A percentile compares a stretch with the other conserved stretches of the same genome.
Evolutionary conservation across 2,113 vertebrate genomes (phyloP).

Genomic region (Poeciliopsis occidentalis): DNA sequence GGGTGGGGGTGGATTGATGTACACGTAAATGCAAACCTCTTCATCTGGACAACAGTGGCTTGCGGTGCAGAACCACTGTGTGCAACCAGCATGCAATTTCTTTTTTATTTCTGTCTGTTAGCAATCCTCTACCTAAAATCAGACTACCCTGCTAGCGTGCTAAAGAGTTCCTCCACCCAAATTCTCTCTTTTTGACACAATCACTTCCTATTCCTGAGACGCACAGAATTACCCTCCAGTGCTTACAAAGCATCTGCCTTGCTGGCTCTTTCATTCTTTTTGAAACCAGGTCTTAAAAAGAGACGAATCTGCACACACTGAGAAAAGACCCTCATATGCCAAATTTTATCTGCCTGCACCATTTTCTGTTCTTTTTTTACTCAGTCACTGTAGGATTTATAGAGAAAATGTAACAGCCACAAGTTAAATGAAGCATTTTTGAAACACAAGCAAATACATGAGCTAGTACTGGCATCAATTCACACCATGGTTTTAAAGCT

Average conservation of each 20-base stretch:
- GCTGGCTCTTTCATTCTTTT: slow-evolving; percentile 4
- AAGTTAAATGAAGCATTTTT: slow-evolving; percentile 27
- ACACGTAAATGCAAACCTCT: slow-evolving; percentile 31
- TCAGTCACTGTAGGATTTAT: slow-evolving; percentile 37
- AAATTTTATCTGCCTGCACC: slow-evolving; percentile 27
- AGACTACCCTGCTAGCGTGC: slow-evolving; percentile 38
- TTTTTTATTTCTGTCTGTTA: slow-evolving; percentile 2
- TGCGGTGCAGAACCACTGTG: slow-evolving; percentile 36
- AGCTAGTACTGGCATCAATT: not conserved
- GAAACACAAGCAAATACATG: slow-evolving; percentile 14
- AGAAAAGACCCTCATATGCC: not conserved
- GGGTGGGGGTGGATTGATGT: slow-evolving; percentile 14
- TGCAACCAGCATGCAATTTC: slow-evolving; percentile 15
- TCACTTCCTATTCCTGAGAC: slow-evolving; percentile 68
- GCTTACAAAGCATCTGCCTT: slow-evolving; percentile 20
- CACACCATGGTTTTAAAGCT: not conserved
- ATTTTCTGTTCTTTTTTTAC: not conserved
- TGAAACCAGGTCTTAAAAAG: slow-evolving; percentile 13
- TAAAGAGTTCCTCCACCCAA: slow-evolving; percentile 44
- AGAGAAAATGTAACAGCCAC: slow-evolving; percentile 13
- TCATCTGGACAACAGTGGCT: slow-evolving; percentile 30
- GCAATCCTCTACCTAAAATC: slow-evolving; percentile 41
- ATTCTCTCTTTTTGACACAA: slow-evolving; percentile 53
- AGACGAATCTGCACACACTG: not conserved
- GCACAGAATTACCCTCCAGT: slow-evolving; percentile 23